Evolutionary conservation across 2,888 invertebrate genomes (phyloP), one percentile per base, ranked within the genome.

Genomic region (Baronia brevicornis): DNA sequence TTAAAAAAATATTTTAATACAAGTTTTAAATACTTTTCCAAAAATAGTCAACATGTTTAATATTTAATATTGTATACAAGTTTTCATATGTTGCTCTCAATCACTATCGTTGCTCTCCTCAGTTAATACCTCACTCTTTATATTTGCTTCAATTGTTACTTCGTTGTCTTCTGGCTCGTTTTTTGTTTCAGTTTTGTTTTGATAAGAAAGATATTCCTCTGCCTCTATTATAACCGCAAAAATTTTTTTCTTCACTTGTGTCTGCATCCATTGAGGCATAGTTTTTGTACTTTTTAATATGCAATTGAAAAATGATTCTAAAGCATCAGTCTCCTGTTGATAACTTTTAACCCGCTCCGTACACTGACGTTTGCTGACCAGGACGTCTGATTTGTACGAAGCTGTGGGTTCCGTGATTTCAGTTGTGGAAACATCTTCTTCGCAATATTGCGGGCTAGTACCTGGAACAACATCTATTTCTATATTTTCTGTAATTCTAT

Each of bases 241-340:
- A 49, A 80, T 77, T 50, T 72, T 82, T 44, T 79, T 82, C 43
- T 82, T 82, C 0, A 82, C 77, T 56, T 77, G 78, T 1, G 79
- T 82, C 52, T 80, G 80, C 74, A 82, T 77, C 75, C 73, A 78
- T 5, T 43, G 53, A 0, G 80, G 79, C 80, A 82, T 79, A 28
- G 67, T 68, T 48, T 69, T 60, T 1, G 80, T 75, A 22, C 74
- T 74, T 43, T 77, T 69, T 19, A 71, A 51, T 24, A 78, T 65
- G 32, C 77, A 78, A 35, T 70, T 70, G 37, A 78, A 82, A 41
- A 82, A 82, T 6, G 77, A 69, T 33, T 74, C 72, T 10, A 82
- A 51, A 2, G 78, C 75, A 28, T 75, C 74, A 3, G 56, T 43
- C 1, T 67, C 60, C 12, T 48, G 42, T 6, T 44, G 47, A 17